These are phyloP conservation scores for Muschampia plurimacula DNA, from an alignment of 2,888 invertebrate species.

Conservation along the genomic window DNA sequence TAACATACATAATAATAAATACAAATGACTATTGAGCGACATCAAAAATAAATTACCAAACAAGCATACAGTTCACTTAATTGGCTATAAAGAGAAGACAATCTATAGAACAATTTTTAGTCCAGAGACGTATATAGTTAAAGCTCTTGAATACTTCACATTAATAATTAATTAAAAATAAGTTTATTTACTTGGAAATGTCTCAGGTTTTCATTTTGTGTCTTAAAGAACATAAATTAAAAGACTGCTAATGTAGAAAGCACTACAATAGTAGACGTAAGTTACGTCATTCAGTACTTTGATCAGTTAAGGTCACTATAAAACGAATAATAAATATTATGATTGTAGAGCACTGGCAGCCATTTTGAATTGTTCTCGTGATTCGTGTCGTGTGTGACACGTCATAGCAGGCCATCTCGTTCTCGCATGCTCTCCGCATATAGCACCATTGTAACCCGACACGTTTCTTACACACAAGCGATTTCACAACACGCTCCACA, in stretches of 20 bases:
- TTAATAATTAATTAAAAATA: slow-evolving; percentile 49
- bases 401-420: slow-evolving; percentile 79
- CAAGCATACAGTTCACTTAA: slow-evolving; percentile 39
- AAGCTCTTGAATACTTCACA: slow-evolving; percentile 65
- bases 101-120: slow-evolving; percentile 45
- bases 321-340: slow-evolving; percentile 85
- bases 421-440: slow-evolving; percentile 83
- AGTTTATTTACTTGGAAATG: slow-evolving; percentile 62
- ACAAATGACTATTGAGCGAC: slow-evolving; percentile 46
- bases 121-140: slow-evolving; percentile 57
- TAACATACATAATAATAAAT: slow-evolving; percentile 27
- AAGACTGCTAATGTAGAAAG: slow-evolving; percentile 54
- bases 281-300: slow-evolving; percentile 84
- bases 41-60: slow-evolving; percentile 30
- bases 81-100: slow-evolving; percentile 43
- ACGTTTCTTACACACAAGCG: slow-evolving; percentile 84
- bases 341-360: slow-evolving; percentile 83
- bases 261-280: slow-evolving; percentile 67
- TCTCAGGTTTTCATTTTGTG: slow-evolving; percentile 55
- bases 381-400: slow-evolving; percentile 81
- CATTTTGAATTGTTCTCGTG: slow-evolving; percentile 85
- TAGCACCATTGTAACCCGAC: slow-evolving; percentile 86
- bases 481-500: slow-evolving; percentile 85
- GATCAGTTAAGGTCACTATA: slow-evolving; percentile 84
- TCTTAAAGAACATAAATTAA: slow-evolving; percentile 54